phyloP scores from a whole-genome alignment of 2,113 vertebrate species.

The Anhinga anhinga region DNA sequence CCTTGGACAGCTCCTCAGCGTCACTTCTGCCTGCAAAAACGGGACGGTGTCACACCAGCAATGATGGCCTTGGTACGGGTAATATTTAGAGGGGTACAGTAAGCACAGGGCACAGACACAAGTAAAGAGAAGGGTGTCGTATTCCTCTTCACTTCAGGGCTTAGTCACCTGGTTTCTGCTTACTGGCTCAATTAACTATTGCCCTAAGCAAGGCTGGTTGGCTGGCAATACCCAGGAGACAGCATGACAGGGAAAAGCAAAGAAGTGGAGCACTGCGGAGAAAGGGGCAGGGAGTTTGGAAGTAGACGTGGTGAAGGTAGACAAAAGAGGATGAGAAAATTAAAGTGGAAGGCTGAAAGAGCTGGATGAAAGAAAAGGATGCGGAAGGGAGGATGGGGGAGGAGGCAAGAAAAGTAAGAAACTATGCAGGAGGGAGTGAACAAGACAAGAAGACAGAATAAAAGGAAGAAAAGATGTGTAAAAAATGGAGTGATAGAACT shows the following conservation, averaged over 20 bases:
- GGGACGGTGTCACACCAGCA: background rate
- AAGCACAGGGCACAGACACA: background rate
- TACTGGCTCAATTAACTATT: conserved; percentile 60
- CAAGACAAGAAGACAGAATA: background rate
- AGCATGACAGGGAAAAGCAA: background rate
- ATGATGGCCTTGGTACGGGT: background rate
- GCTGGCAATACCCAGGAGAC: background rate
- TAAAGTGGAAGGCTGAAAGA: background rate
- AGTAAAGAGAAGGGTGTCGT: background rate
- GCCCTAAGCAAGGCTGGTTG: background rate
- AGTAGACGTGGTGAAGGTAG: background rate
- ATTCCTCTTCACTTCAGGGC: conserved; percentile 27
- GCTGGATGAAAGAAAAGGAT: background rate
- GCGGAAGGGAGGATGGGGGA: background rate
- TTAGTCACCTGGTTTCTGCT: conserved; percentile 59
- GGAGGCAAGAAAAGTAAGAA: background rate
- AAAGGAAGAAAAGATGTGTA: background rate
- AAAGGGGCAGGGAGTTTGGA: background rate
- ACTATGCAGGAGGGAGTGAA: background rate
- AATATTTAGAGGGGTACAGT: background rate
- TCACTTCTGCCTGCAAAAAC: background rate
- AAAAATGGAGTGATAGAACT: background rate
- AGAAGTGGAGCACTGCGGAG: background rate
- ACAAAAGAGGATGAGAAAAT: background rate
- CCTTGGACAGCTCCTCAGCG: conserved; percentile 66